Base-by-base conservation (phyloP, 35 echinoderm and acorn worm species). In the Stichopus chloronotus region DNA sequence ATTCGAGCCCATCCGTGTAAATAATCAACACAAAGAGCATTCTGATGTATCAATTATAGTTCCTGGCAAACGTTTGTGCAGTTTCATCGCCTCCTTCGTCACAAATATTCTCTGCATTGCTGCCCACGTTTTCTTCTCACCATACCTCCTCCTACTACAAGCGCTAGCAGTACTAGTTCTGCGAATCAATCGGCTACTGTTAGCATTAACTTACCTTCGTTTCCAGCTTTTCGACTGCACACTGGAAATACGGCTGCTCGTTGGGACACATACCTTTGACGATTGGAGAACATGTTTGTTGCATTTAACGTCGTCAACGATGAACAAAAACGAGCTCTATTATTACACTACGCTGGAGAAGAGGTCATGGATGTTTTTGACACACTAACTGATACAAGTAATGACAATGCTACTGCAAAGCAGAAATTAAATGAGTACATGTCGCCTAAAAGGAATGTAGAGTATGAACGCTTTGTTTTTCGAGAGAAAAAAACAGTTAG, bases 291-390 rank as follows among this genome's bases (percentile, higher is more conserved):
- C 17, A 57, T 94, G n/a, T 94, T 96, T 76, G 71, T 88, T 13
- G 93, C 58, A 8, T 93, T 93, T 13, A 76, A 86, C 58, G 69
- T 97, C 1, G 58, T 72, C 4, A 59, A 92, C 20, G 93, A 92
- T 23, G 7, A 57, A 54, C 92, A 87, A 79, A 83, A 93, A 58
- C 6, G 92, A 54, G 96, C 96, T 17, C 55, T 93, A 10, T 63
- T 97, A 8, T 71, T 97, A 0, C 92, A 97, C 52, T 93, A 90
- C 25, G 22, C 87, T 21, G 96, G 96, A 0, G 93, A 93, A 19
- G 86, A 93, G 17, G 91, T 94, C 0, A 74, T n/a, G 65, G 96
- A 97, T 6, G 83, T 97, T 55, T 97, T 97, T 92, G 96, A 97
- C 19, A 93, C 91, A 11, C 57, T 95, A 14, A 43, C 63, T 22